phyloP scores from a whole-genome alignment of 2,888 invertebrate genomes.

The Drosophila suboccidentalis region DNA sequence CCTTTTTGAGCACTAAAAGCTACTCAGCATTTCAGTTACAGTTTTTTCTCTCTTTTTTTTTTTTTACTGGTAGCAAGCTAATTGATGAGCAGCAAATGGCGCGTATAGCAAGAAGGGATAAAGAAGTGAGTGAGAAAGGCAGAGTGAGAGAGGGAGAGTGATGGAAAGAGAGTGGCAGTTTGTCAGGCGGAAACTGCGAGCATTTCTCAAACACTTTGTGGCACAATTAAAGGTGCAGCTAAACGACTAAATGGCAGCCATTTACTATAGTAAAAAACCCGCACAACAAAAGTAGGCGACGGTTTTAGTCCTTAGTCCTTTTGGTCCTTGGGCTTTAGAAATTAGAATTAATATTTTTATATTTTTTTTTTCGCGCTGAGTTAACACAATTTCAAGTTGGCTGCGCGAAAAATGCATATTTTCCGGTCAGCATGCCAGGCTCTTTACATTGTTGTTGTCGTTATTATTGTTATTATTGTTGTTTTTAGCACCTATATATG shows the following conservation, averaged over 20 bases:
- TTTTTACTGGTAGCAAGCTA: slow-evolving; percentile 50
- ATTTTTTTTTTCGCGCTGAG: slow-evolving; percentile 62
- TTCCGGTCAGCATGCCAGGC: slow-evolving; percentile 61
- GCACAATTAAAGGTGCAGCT: slow-evolving; percentile 67
- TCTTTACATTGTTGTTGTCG: slow-evolving; percentile 6
- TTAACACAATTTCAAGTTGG: slow-evolving; percentile 78
- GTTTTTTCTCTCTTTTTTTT: slow-evolving; percentile 11
- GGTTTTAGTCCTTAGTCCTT: slow-evolving; percentile 3
- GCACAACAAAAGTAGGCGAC: slow-evolving; percentile 18
- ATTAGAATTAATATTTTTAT: slow-evolving; percentile 77
- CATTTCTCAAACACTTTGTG: slow-evolving; percentile 45
- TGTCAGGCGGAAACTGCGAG: slow-evolving; percentile 40
- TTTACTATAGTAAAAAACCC: slow-evolving; percentile 40
- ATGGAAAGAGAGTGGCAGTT: slow-evolving; percentile 26
- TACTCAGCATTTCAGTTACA: slow-evolving; percentile 56
- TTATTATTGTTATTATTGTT: slow-evolving; percentile 37
- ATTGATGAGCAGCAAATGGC: slow-evolving; percentile 73
- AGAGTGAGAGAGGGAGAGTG: slow-evolving; percentile 1
- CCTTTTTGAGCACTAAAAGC: slow-evolving; percentile 73
- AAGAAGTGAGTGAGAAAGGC: background rate
- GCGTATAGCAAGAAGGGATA: slow-evolving; percentile 24
- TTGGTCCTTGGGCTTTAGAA: slow-evolving; percentile 53
- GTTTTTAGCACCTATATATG: slow-evolving; percentile 41
- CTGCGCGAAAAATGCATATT: slow-evolving; percentile 69
- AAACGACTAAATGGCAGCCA: slow-evolving; percentile 43